Percentiles rank a stretch among this genome's conserved stretches.
phyloP scores from a whole-genome alignment of 2,888 invertebrate species.

The Drosophila mayaguana region DNA sequence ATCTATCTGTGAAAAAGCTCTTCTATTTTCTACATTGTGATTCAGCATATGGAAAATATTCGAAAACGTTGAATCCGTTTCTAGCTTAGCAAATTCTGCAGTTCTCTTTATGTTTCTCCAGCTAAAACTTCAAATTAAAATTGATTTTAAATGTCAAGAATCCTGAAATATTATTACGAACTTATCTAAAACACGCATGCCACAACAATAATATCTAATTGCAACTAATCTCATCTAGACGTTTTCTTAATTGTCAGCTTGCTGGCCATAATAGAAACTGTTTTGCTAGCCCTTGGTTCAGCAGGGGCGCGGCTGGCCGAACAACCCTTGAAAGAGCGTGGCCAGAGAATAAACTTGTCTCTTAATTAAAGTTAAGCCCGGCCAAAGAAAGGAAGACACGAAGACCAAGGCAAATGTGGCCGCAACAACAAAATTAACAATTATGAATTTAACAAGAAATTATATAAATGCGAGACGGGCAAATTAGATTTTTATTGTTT shows the following conservation, averaged over 20 bases:
- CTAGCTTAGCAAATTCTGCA: background rate
- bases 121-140: background rate
- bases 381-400: constrained; percentile 33
- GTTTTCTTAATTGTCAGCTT: background rate
- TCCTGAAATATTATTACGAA: background rate
- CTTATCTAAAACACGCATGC: too few relatives aligned
- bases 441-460: constrained; percentile 84
- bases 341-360: constrained; percentile 65
- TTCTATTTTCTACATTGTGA: too few relatives aligned
- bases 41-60: too few relatives aligned
- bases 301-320: background rate
- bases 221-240: background rate
- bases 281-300: constrained; percentile 1
- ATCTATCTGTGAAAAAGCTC: too few relatives aligned
- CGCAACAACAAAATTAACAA: constrained; percentile 75
- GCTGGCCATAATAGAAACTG: constrained; percentile 14
- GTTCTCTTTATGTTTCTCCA: background rate
- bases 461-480: constrained; percentile 68
- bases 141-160: too few relatives aligned
- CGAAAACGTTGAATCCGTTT: too few relatives aligned
- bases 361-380: constrained; percentile 85
- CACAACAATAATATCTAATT: background rate
- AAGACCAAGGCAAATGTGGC: constrained; percentile 45
- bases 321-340: constrained; percentile 26
- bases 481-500: constrained; percentile 84